These are phyloP conservation scores for Hyperopisus bebe DNA, from an alignment of 2,113 vertebrate genomes.

Conservation along the genomic window DNA sequence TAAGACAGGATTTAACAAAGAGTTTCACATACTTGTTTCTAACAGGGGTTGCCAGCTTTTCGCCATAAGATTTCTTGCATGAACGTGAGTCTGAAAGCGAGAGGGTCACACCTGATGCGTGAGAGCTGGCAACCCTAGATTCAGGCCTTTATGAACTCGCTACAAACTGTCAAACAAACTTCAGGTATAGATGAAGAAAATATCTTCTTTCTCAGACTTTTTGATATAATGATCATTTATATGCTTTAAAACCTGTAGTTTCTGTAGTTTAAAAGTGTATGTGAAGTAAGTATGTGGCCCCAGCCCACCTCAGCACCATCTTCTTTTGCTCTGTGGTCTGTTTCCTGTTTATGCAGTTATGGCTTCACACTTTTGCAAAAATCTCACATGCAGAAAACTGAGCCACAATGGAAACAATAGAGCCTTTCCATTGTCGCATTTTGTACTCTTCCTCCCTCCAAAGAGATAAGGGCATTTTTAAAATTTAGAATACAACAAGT, in stretches of 20 bases:
- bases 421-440: neutral
- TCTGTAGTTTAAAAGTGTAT: neutral
- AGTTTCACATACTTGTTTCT: neutral
- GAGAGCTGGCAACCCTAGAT: neutral
- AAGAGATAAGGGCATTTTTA: neutral
- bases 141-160: neutral
- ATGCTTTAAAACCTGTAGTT: neutral
- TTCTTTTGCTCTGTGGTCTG: neutral
- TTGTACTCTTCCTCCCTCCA: neutral
- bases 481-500: neutral
- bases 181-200: neutral
- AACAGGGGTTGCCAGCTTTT: neutral
- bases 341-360: constrained; percentile 15
- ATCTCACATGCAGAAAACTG: neutral
- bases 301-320: neutral
- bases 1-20: neutral
- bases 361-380: constrained; percentile 19
- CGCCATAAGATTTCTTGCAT: neutral
- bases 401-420: neutral
- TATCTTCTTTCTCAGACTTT: neutral
- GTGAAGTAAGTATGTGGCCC: neutral
- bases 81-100: neutral
- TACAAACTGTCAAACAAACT: neutral
- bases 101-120: neutral
- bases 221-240: neutral